phyloP scores from a whole-genome alignment of 1,140 invertebrate genomes.

The Leptinotarsa undecemlineata region DNA sequence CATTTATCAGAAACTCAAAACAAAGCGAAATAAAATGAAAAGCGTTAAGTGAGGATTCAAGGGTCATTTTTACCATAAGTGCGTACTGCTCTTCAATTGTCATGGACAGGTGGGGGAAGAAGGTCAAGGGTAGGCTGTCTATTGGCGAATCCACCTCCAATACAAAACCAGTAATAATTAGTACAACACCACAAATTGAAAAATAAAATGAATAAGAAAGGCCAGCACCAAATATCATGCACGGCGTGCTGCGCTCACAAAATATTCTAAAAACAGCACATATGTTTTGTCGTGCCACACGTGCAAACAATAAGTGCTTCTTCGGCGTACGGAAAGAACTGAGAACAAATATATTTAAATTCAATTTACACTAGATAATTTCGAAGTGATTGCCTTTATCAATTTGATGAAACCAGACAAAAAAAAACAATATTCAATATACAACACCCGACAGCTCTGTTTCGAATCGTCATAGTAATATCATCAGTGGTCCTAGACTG shows the following conservation, averaged over 20 bases:
- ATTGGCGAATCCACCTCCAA: slow-evolving; percentile 51
- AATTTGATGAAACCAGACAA: no score
- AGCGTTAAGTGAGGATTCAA: slow-evolving; percentile 19
- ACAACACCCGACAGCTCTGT: no score
- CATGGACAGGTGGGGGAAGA: slow-evolving; percentile 53
- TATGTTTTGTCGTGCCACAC: not conserved
- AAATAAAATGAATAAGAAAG: slow-evolving; percentile 34
- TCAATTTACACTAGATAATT: no score
- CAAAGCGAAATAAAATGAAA: not conserved
- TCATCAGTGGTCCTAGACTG: no score
- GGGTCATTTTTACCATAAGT: slow-evolving; percentile 51
- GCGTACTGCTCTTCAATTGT: slow-evolving; percentile 53
- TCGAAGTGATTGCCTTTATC: no score
- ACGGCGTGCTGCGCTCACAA: slow-evolving; percentile 4
- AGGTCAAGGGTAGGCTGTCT: slow-evolving; percentile 51
- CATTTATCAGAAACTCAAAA: not conserved
- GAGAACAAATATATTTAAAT: not conserved
- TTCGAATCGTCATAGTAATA: no score
- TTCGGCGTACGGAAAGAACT: not conserved
- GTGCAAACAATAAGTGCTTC: not conserved
- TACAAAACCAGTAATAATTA: slow-evolving; percentile 46
- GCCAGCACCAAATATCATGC: slow-evolving; percentile 20
- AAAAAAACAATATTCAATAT: no score
- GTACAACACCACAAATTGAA: slow-evolving; percentile 46
- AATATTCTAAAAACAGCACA: slow-evolving; percentile 12